Conservation (phyloP, 2,113 vertebrate species). For the Takifugu flavidus region DNA sequence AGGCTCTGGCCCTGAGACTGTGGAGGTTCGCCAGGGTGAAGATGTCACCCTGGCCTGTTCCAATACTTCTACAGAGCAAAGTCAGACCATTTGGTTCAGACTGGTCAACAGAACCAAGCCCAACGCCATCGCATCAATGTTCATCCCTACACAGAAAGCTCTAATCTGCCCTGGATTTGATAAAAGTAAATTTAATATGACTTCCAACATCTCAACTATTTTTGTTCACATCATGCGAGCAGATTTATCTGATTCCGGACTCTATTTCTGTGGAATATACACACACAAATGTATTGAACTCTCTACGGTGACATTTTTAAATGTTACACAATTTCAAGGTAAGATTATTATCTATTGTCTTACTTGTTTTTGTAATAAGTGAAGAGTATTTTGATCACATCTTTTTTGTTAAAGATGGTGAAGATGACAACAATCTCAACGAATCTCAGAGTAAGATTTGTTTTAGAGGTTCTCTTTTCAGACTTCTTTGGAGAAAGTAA, state of each 20-base stretch:
- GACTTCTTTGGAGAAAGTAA: too few species aligned
- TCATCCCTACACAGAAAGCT: accelerated
- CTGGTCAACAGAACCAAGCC: not conserved
- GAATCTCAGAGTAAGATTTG: too few species aligned
- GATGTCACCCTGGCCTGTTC: constrained; percentile 12
- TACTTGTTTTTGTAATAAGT: too few species aligned
- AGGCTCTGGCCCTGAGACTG: not conserved
- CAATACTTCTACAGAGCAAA: accelerated
- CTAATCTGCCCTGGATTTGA: constrained; percentile 2
- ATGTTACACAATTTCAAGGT: constrained; percentile 2
- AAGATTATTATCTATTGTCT: not conserved
- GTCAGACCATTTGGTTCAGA: constrained; percentile 8
- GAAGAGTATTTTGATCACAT: too few species aligned
- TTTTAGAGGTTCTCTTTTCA: too few species aligned
- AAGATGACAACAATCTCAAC: too few species aligned
- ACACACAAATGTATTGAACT: accelerated
- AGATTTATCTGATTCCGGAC: not conserved
- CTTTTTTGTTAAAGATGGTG: too few species aligned
- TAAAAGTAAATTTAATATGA: constrained; percentile 26
- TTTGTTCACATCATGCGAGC: constrained; percentile 9
- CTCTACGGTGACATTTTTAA: not conserved
- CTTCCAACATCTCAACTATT: not conserved
- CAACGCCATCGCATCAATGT: not conserved
- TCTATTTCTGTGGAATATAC: constrained; percentile 36
- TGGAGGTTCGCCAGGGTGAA: constrained; percentile 6